Percentiles rank a stretch among this genome's conserved stretches.
phyloP scores from a whole-genome alignment of 2,888 invertebrate species.

The Gortyna flavago region DNA sequence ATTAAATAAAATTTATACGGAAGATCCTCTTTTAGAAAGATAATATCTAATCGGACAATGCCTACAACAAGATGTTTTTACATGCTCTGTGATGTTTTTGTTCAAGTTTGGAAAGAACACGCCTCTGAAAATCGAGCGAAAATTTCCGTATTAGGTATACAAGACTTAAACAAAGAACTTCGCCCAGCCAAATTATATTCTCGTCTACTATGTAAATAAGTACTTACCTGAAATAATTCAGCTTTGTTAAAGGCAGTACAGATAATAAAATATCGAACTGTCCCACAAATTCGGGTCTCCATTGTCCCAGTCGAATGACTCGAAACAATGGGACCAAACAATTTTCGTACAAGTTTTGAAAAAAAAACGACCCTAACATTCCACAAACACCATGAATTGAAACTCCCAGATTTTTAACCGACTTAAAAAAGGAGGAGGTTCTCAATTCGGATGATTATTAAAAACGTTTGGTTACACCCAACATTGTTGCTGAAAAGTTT shows the following conservation, averaged over 20 bases:
- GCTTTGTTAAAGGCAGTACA: conserved; percentile 5
- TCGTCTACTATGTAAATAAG: conserved; percentile 15
- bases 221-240: conserved; percentile 28
- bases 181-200: conserved; percentile 49
- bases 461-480: conserved; percentile 39
- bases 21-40: background rate
- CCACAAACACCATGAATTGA: conserved; percentile 43
- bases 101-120: conserved; percentile 13
- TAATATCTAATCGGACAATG: background rate
- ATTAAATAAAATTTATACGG: background rate
- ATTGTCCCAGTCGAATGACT: conserved; percentile 33
- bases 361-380: conserved; percentile 4
- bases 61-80: conserved; percentile 10
- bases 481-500: conserved; percentile 59
- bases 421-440: no score
- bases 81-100: no score
- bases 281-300: conserved; percentile 32
- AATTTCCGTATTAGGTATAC: conserved; percentile 11
- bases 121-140: conserved; percentile 15
- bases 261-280: conserved; percentile 51
- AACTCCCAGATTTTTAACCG: conserved; percentile 45
- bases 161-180: conserved; percentile 60
- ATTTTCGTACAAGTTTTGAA: conserved; percentile 39
- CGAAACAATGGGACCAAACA: conserved; percentile 49
- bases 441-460: no score